Conservation (phyloP, 2,797 vertebrate genomes). For the Schizopygopsis malacanthus region DNA sequence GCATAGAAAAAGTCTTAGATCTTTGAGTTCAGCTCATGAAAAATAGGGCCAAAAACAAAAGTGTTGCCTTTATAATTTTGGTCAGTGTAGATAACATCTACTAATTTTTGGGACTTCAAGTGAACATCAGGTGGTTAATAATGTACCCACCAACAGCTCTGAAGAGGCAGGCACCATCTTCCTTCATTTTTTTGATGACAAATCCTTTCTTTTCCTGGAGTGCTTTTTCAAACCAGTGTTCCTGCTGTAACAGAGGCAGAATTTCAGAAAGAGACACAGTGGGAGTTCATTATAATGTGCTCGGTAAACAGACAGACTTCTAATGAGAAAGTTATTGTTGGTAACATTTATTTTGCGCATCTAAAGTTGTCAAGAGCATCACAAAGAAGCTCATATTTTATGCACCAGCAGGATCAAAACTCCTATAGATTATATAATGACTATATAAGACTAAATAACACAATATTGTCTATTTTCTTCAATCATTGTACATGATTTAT, state of each 20-base stretch:
- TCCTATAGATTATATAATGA: background rate
- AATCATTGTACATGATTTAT: background rate
- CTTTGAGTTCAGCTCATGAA: too few species aligned
- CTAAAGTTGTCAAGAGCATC: background rate
- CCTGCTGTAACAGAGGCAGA: slow-evolving; percentile 79
- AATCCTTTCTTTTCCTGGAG: slow-evolving; percentile 93
- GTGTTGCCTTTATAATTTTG: too few species aligned
- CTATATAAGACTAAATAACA: too few species aligned
- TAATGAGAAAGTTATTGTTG: background rate
- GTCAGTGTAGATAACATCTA: background rate
- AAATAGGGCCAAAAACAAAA: too few species aligned
- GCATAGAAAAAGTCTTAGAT: too few species aligned
- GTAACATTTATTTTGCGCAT: background rate
- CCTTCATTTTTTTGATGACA: slow-evolving; percentile 96
- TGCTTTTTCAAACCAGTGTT: slow-evolving; percentile 92
- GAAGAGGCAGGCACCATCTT: slow-evolving; percentile 92
- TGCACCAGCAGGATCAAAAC: background rate
- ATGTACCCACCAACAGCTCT: slow-evolving; percentile 87
- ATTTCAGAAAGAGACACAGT: slow-evolving; percentile 32
- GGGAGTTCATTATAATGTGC: background rate
- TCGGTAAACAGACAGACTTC: slow-evolving; percentile 1
- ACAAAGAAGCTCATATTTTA: background rate
- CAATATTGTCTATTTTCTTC: background rate
- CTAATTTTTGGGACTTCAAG: background rate
- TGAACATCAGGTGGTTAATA: slow-evolving; percentile 8